Base-by-base conservation (phyloP, 1,140 invertebrate species). In the Ostrea denselamellosa region DNA sequence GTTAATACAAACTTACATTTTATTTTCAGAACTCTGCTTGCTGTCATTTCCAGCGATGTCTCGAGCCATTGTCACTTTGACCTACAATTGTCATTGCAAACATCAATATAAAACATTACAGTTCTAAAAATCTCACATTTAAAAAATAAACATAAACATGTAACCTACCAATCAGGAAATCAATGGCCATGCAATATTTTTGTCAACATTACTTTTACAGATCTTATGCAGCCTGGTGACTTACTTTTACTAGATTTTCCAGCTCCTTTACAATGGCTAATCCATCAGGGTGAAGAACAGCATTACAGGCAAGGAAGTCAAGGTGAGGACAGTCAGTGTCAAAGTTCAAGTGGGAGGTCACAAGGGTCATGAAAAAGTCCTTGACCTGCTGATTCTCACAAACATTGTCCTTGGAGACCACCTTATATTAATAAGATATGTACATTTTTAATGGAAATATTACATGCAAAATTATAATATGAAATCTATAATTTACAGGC, bases 251-350 rank as follows among this genome's bases (percentile, higher is more conserved):
- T 17, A 93, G 81, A 10, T 81, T 83, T 87, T 94, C 91, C 34
- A 95, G 86, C 68, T 95, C 91, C 53, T 92, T 91, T 10, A 91
- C 90, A 28, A 95, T 90, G 14, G 89, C 68, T 2, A 83, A 87
- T 17, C 93, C 92, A 81, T 94, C 92, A 3, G 88, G 87, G 56
- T 91, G 88, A n/a, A 93, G 91, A 28, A 94, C 92, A 5, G 93
- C 90, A 82, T 93, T 92, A 90, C 94, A 93, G 12, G 92, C 93
- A 68, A 95, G 88, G 86, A 95, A 95, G 88, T 95, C 95, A 8
- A 95, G 85, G 19, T 94, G 91, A 9, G 90, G 85, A 82, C 90
- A 90, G 10, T 90, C 85, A 34, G 87, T 83, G 9, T 90, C 86
- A 12, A 89, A 89, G 77, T 94, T 92, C 19, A 94, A 56, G 81